Conservation (phyloP, 2,797 vertebrate species). For the Phoeniculus purpureus region DNA sequence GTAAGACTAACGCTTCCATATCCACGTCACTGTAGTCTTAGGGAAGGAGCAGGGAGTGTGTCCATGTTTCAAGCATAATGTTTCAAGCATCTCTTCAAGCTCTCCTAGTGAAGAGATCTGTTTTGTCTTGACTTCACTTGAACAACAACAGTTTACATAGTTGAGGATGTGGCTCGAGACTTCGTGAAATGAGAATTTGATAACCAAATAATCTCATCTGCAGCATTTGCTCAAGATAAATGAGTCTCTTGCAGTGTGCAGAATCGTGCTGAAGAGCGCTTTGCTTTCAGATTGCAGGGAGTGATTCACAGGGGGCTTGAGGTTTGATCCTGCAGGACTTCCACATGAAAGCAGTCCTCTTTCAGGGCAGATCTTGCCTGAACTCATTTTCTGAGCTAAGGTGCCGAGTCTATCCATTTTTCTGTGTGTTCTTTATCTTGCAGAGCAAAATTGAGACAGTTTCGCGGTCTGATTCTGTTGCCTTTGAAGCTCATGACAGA, state of each 20-base stretch:
- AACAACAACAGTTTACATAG: neutral
- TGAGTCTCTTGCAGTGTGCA: neutral
- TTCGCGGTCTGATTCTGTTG: neutral
- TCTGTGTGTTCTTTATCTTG: neutral
- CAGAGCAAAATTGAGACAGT: neutral
- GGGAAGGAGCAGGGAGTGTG: neutral
- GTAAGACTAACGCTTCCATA: neutral
- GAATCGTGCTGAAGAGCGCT: neutral
- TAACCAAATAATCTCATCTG: neutral
- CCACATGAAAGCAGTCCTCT: neutral
- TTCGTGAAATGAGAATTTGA: conserved; percentile 26
- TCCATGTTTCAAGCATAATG: conserved; percentile 10
- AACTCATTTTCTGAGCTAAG: neutral
- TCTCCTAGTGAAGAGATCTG: neutral
- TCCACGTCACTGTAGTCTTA: accelerated
- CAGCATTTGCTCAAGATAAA: neutral
- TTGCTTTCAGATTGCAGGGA: neutral
- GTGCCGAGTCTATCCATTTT: neutral
- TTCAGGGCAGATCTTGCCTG: neutral
- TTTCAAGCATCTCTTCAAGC: conserved; percentile 9
- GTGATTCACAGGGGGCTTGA: neutral
- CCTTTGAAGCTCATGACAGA: conserved; percentile 19
- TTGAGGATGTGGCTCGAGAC: neutral
- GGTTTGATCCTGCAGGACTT: neutral
- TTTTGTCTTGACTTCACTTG: conserved; percentile 6